Percentiles rank a stretch among this genome's conserved stretches.
Evolutionary conservation across 2,888 invertebrate species (phyloP).

Genomic region (Leptinotarsa peninsularis): DNA sequence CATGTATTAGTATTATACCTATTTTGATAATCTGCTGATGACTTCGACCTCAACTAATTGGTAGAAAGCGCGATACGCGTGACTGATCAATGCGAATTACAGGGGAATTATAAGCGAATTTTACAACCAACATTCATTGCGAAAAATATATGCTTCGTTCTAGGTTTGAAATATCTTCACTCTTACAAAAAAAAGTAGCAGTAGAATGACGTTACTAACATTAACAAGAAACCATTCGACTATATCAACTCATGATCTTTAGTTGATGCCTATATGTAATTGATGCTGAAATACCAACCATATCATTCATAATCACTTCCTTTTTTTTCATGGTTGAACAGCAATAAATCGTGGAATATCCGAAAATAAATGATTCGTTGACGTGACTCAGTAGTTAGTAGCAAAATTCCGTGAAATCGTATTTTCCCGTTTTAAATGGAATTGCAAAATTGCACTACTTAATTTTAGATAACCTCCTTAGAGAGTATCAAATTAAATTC

Average conservation of each 20-base stretch:
- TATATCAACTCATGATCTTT: too few relatives aligned
- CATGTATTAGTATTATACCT: too few relatives aligned
- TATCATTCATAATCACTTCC: neutral
- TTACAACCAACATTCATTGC: neutral
- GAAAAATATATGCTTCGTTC: neutral
- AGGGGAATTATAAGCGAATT: slow-evolving; percentile 3
- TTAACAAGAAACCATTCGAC: too few relatives aligned
- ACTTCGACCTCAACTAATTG: slow-evolving; percentile 16
- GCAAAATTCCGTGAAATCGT: neutral
- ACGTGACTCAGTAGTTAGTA: neutral
- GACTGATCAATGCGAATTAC: slow-evolving; percentile 7
- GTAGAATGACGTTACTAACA: too few relatives aligned
- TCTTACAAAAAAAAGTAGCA: too few relatives aligned
- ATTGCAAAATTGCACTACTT: neutral
- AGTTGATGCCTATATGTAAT: too few relatives aligned
- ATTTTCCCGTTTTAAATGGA: neutral
- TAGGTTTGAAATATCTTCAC: neutral
- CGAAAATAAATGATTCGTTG: neutral
- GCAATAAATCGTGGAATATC: neutral
- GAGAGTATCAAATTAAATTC: slow-evolving; percentile 4
- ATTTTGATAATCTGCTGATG: neutral
- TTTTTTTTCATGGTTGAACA: neutral
- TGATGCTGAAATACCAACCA: too few relatives aligned
- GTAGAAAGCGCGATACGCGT: slow-evolving; percentile 11
- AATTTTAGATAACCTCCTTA: neutral